Evolutionary conservation across 2,797 vertebrate genomes (phyloP), one percentile per base, ranked within the genome.

Genomic region (Helostoma temminkii): DNA sequence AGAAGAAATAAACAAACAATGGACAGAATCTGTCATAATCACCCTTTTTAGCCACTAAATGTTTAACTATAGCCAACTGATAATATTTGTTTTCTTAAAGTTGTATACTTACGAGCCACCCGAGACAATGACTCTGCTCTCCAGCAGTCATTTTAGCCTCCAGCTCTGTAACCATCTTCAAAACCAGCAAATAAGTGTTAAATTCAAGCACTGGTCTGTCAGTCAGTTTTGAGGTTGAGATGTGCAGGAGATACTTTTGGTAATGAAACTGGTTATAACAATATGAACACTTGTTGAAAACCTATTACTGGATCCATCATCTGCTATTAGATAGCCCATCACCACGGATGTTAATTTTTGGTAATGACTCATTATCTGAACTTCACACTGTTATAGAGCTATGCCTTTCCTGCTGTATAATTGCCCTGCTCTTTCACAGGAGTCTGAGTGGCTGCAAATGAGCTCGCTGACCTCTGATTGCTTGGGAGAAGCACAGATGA

Each of bases 341-440:
- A 41, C 43, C 74, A 71, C 47, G 54, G 81, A 62, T 81, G 77
- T 84, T 82, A 74, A 85, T 73, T 74, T 75, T 49, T 26, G 50
- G 66, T 83, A 83, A 85, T 61, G 82, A 81, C 67, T 78, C 83
- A 81, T 84, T 78, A 81, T 80, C 41, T 74, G 63, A 65, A 71
- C 74, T 58, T 66, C 64, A 64, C 59, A 76, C 47, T 66, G 70
- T 60, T 16, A 4, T n/a, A 42, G 59, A 59, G 61, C 46, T 66
- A 37, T 53, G 65, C 66, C 71, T 81, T 57, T 57, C 32, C 39
- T 1, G 69, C 66, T 59, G 76, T 36, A 37, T 71, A 65, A 74
- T 25, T 39, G 55, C 15, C 46, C 55, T 2, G 43, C 57, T 74
- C 67, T 68, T 67, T 76, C 53, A 52, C 43, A 42, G 46, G 70